Evolutionary conservation across 37 sponge, comb jelly and placozoan genomes (phyloP).

Genomic region (Geodia barretti): DNA sequence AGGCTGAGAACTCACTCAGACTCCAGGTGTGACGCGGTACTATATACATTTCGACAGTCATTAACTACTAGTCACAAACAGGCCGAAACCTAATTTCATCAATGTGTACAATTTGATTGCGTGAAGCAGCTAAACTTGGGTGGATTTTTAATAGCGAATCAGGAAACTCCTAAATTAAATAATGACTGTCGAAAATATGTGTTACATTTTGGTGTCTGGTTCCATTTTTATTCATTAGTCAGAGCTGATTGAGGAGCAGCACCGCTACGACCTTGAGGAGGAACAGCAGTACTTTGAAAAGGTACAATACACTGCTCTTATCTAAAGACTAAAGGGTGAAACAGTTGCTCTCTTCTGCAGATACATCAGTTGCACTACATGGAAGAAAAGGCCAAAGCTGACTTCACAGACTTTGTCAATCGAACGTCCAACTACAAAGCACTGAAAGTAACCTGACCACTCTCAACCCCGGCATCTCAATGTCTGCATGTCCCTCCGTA

Average conservation of each 20-base stretch:
- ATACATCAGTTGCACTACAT: conserved; percentile 38
- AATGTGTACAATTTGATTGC: too few species aligned
- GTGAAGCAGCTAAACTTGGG: too few species aligned
- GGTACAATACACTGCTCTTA: too few species aligned
- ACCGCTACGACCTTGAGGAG: conserved; percentile 53
- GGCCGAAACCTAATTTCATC: too few species aligned
- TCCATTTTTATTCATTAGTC: too few species aligned
- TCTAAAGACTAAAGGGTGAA: too few species aligned
- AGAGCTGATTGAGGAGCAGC: conserved; percentile 67
- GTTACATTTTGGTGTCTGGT: background rate
- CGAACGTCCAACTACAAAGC: conserved; percentile 73
- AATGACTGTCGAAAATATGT: background rate
- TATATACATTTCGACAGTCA: background rate
- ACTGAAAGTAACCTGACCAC: conserved; percentile 46
- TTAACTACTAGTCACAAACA: too few species aligned
- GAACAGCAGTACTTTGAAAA: conserved; percentile 76
- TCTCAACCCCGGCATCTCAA: background rate
- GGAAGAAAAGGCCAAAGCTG: conserved; percentile 39
- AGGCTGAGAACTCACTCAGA: conserved; percentile 80
- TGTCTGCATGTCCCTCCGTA: background rate
- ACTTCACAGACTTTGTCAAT: conserved; percentile 43
- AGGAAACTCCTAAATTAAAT: too few species aligned
- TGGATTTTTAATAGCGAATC: background rate
- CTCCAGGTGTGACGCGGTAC: conserved; percentile 57
- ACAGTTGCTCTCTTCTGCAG: conserved; percentile 2